Conservation (phyloP, 2,888 invertebrate species). For the Cephus sareptanus region DNA sequence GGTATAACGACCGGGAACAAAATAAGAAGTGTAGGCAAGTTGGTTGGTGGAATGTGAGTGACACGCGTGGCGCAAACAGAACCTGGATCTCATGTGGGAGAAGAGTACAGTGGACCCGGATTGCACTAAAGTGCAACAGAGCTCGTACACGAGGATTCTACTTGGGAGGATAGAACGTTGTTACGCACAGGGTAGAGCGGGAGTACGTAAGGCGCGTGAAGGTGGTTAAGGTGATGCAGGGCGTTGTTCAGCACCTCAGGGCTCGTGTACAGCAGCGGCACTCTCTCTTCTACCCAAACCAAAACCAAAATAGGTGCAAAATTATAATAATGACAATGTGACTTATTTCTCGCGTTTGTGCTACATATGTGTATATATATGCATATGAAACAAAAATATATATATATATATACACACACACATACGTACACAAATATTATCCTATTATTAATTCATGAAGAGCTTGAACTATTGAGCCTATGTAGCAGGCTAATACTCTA, state of each 20-base stretch:
- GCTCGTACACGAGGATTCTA: slow-evolving; percentile 43
- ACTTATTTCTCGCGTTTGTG: too few relatives aligned
- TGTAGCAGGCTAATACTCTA: background rate
- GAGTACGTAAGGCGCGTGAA: slow-evolving; percentile 55
- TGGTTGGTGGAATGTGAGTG: slow-evolving; percentile 23
- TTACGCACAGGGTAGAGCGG: slow-evolving; percentile 52
- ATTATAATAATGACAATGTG: slow-evolving; percentile 38
- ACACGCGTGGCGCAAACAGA: slow-evolving; percentile 27
- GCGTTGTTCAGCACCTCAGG: slow-evolving; percentile 64
- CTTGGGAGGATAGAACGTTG: slow-evolving; percentile 49
- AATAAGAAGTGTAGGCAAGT: slow-evolving; percentile 52
- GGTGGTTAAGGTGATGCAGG: slow-evolving; percentile 61
- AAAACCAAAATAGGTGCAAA: slow-evolving; percentile 49
- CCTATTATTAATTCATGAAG: background rate
- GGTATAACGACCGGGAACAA: slow-evolving; percentile 51
- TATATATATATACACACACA: background rate
- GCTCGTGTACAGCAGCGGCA: slow-evolving; percentile 65
- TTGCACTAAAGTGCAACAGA: slow-evolving; percentile 36
- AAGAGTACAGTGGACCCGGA: background rate
- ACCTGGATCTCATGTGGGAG: slow-evolving; percentile 30
- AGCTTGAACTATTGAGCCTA: background rate
- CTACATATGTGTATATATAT: background rate
- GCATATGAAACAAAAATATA: background rate
- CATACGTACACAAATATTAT: background rate
- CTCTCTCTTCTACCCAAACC: slow-evolving; percentile 61